Evolutionary conservation across 2,888 invertebrate species (phyloP).

Genomic region (Tolmerus cingulatus): DNA sequence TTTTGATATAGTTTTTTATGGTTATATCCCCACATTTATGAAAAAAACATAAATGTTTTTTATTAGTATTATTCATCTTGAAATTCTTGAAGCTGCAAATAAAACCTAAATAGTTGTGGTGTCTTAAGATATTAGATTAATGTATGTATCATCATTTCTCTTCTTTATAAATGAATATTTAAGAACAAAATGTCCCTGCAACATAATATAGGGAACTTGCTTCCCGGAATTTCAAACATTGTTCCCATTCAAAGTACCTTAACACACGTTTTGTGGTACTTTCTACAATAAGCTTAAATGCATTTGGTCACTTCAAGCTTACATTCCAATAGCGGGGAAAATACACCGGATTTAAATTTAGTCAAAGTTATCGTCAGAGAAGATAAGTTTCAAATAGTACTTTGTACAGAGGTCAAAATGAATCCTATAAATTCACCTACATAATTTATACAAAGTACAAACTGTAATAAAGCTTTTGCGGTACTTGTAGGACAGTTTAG

Average conservation of each 20-base stretch:
- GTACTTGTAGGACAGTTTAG: not conserved
- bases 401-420: not conserved
- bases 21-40: no score
- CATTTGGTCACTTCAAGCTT: not conserved
- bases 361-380: not conserved
- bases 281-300: not conserved
- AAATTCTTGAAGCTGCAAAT: not conserved
- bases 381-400: not conserved
- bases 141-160: no score
- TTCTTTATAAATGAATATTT: no score
- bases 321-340: not conserved
- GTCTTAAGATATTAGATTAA: no score
- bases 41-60: no score
- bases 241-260: not conserved
- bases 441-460: not conserved
- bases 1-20: no score
- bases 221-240: not conserved
- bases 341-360: not conserved
- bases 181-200: no score
- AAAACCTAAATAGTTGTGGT: not conserved
- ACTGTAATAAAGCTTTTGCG: not conserved
- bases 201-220: not conserved
- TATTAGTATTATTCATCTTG: no score
- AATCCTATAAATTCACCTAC: not conserved
- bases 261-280: not conserved